Percentiles rank a stretch among this genome's conserved stretches.
Evolutionary conservation across 2,888 invertebrate species (phyloP).

Genomic region (Sesamia inferens): DNA sequence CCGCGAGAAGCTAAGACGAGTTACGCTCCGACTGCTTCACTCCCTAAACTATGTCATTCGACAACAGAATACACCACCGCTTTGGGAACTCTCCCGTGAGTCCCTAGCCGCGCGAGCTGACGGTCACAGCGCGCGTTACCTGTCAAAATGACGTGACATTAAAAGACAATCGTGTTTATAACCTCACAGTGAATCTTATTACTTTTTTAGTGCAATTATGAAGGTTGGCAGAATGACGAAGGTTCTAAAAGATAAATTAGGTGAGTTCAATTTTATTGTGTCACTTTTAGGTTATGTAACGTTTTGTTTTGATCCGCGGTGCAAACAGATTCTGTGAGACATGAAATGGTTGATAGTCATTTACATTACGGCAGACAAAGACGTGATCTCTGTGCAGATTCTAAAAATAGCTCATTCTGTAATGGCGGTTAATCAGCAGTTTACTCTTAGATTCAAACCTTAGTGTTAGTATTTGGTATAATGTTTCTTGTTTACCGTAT

Average conservation of each 20-base stretch:
- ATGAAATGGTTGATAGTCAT: slow-evolving; percentile 79
- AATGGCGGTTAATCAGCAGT: slow-evolving; percentile 87
- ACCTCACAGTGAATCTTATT: slow-evolving; percentile 78
- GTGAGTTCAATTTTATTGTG: slow-evolving; percentile 77
- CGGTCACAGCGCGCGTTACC: slow-evolving; percentile 80
- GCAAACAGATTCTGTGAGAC: slow-evolving; percentile 65
- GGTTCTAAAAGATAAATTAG: slow-evolving; percentile 74
- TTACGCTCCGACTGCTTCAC: slow-evolving; percentile 72
- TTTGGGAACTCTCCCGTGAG: slow-evolving; percentile 73
- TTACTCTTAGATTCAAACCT: slow-evolving; percentile 82
- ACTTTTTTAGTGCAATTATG: slow-evolving; percentile 74
- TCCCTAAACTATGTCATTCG: slow-evolving; percentile 83
- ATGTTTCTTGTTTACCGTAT: slow-evolving; percentile 66
- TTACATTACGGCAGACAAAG: slow-evolving; percentile 88
- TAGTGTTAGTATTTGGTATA: slow-evolving; percentile 68
- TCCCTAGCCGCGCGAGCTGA: slow-evolving; percentile 75
- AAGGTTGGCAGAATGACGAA: slow-evolving; percentile 80
- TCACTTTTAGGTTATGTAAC: slow-evolving; percentile 79
- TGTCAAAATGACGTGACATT: slow-evolving; percentile 87
- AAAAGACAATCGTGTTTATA: slow-evolving; percentile 76
- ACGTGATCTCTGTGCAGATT: slow-evolving; percentile 87
- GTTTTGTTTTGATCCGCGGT: slow-evolving; percentile 78
- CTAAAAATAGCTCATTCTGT: slow-evolving; percentile 86
- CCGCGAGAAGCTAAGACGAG: slow-evolving; percentile 82
- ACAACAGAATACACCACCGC: slow-evolving; percentile 69